phyloP scores from a whole-genome alignment of 2,888 invertebrate genomes.

The Luperina testacea region DNA sequence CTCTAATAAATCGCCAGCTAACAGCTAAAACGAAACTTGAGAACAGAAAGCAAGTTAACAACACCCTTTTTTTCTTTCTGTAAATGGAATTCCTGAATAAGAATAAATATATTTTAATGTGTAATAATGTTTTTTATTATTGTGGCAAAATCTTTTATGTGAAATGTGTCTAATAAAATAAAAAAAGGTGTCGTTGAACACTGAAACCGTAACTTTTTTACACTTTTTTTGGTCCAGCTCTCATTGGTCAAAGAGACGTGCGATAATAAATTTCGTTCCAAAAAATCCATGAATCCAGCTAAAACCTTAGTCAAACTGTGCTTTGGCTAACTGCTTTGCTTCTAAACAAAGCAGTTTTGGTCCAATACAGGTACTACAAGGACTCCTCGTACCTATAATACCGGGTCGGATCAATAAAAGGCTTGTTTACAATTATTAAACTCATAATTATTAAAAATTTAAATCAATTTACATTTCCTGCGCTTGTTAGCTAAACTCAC shows the following conservation, averaged over 20 bases:
- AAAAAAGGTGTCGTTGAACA: neutral
- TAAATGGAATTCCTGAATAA: slow-evolving; percentile 32
- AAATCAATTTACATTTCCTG: too few relatives aligned
- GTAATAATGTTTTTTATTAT: neutral
- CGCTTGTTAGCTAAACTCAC: too few relatives aligned
- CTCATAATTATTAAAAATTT: too few relatives aligned
- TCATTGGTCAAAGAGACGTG: neutral
- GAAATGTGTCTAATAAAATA: neutral
- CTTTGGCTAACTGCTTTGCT: neutral
- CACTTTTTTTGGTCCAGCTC: neutral
- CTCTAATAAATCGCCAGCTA: slow-evolving; percentile 55
- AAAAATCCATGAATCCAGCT: neutral
- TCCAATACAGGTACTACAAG: neutral
- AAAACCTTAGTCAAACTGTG: neutral
- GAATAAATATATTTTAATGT: slow-evolving; percentile 9
- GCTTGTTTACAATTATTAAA: too few relatives aligned
- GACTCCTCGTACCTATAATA: too few relatives aligned
- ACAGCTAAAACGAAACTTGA: slow-evolving; percentile 59
- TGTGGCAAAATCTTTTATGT: neutral
- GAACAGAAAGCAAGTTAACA: slow-evolving; percentile 50
- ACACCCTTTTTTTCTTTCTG: slow-evolving; percentile 37
- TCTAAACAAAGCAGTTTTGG: neutral
- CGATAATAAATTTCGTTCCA: neutral
- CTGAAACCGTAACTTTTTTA: neutral
- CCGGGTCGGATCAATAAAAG: too few relatives aligned